Base-by-base conservation (phyloP, 2,888 invertebrate species). In the Nudaria mundana region DNA sequence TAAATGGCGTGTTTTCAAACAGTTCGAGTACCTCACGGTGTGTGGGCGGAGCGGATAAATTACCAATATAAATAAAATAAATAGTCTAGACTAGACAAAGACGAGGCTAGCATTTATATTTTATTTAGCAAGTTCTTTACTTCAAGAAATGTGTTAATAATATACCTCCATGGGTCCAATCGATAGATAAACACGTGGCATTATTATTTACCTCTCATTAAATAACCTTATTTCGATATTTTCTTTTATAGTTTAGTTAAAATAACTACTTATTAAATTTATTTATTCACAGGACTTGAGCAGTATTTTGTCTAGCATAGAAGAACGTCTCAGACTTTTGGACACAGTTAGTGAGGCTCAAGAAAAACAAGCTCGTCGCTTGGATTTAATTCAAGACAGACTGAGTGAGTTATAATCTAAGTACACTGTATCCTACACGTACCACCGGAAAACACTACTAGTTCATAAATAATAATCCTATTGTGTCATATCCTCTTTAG, bases 401-500 rank as follows among this genome's bases (percentile, higher is more conserved):
- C 72, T 89, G 34, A 89, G 89, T 89, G 58, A 66, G 57, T 51
- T 46, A 5, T n/a, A n/a, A n/a, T n/a, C n/a, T n/a, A n/a, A n/a
- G n/a, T n/a, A n/a, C n/a, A n/a, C n/a, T n/a, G n/a, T n/a, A n/a
- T n/a, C n/a, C n/a, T n/a, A n/a, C n/a, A n/a, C n/a, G n/a, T 7
- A 20, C 8, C 8, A 3, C 20, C 2, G 20, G 20, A 20, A 20
- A 20, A 8, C 20, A 20, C 2, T 20, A 4, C 7, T 8, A 20
- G 20, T 20, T 2, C 55, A 70, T 70, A 69, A 56, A 70, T 68
- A 74, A 40, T 37, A 40, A 56, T 56, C 61, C 62, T 72, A 74
- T 71, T 81, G 67, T 81, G 83, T 83, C 83, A 85, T 81, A 80
- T 85, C 84, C 84, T 81, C 82, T 79, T 84, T 85, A 76, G 20